Percentiles rank a stretch among this genome's conserved stretches.
These are phyloP conservation scores for Helicoverpa armigera DNA, from an alignment of 1,140 invertebrate species.

Conservation along the genomic window DNA sequence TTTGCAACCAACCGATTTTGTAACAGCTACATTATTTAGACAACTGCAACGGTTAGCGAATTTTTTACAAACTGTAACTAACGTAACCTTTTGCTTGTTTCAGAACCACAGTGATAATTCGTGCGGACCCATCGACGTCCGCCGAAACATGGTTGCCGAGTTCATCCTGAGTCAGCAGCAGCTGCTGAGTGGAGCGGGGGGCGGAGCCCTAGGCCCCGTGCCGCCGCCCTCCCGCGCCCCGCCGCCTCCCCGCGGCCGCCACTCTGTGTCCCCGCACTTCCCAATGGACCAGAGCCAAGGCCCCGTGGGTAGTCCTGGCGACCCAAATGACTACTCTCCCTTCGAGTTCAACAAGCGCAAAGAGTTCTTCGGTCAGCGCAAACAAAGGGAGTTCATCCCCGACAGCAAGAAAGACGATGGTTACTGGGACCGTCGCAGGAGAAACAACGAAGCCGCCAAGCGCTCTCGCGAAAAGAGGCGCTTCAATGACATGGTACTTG, in stretches of 20 bases:
- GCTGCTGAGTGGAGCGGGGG: constrained; percentile 84
- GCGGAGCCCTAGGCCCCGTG: constrained; percentile 68
- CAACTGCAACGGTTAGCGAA: constrained; percentile 65
- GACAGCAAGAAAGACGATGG: constrained; percentile 98
- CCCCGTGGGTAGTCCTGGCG: constrained; percentile 76
- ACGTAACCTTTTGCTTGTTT: constrained; percentile 78
- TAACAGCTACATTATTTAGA: constrained; percentile 69
- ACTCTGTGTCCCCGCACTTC: constrained; percentile 81
- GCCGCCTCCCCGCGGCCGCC: constrained; percentile 72
- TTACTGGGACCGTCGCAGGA: constrained; percentile 97
- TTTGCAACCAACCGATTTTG: constrained; percentile 77
- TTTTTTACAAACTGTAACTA: constrained; percentile 58
- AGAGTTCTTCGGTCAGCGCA: constrained; percentile 94
- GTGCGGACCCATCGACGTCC: constrained; percentile 85
- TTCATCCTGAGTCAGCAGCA: constrained; percentile 91
- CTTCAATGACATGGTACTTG: constrained; percentile 98
- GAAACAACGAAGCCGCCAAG: constrained; percentile 99
- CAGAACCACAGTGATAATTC: constrained; percentile 83
- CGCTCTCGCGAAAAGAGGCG: constrained; percentile 97
- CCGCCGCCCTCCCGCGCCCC: constrained; percentile 69
- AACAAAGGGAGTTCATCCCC: constrained; percentile 98
- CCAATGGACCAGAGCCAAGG: constrained; percentile 71
- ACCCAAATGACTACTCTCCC: constrained; percentile 78
- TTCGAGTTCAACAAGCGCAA: constrained; percentile 89
- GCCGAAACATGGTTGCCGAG: constrained; percentile 95